Base-by-base conservation (phyloP, 2,113 vertebrate species). In the Strix aluco region DNA sequence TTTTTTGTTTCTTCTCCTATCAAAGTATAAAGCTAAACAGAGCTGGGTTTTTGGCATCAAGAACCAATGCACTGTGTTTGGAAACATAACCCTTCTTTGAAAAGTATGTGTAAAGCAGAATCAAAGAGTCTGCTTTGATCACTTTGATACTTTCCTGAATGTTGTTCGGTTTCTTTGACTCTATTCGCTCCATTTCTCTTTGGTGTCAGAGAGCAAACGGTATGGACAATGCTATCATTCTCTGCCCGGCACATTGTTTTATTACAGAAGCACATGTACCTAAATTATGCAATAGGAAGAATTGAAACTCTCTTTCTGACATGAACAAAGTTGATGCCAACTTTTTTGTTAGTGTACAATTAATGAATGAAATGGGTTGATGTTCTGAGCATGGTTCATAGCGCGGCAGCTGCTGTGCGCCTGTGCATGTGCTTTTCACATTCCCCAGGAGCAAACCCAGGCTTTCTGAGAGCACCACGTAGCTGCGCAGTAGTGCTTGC, bases 61-160 rank as follows among this genome's bases (percentile, higher is more conserved):
- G 67, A 93, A 74, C 0, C 0, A 4, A 66, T 1, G 1, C 29
- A 9, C 47, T 23, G 32, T 57, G 75, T 82, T 77, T 87, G 74
- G 84, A 77, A 95, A 88, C 20, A 52, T 55, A 93, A 51, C 42
- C 32, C 42, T 86, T 61, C 94, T 95, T 96, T 96, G 75, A 93
- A 93, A 88, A 86, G 26, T 73, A 17, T 55, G 58, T 66, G 46
- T 70, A 59, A 91, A 94, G 66, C 55, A 54, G 78, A 92, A 91
- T 97, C 91, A 95, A 91, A 97, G 77, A 78, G 66, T 38, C 51
- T 83, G 62, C 94, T 96, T 95, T 97, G 86, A 96, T 96, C 81
- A 92, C 84, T 94, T 95, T 77, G 62, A 95, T 88, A 82, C 62
- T 94, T 92, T 40, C 70, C 67, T 78, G 81, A 92, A 79, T 80